phyloP scores from a whole-genome alignment of 2,797 vertebrate species.

The Phrynocephalus guinanensis region DNA sequence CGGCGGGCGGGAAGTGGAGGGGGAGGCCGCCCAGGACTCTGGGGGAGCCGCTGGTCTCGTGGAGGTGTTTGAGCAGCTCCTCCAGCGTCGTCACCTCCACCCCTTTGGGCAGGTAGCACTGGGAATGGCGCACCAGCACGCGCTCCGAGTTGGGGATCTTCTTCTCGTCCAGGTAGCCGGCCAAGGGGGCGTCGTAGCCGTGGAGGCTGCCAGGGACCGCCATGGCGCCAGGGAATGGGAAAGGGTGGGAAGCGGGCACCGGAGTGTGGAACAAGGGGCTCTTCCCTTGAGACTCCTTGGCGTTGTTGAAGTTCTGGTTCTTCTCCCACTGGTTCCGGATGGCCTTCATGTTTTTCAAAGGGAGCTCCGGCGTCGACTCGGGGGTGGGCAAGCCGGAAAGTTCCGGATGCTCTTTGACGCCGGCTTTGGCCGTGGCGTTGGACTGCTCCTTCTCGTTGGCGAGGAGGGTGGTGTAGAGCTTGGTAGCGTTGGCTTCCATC shows the following conservation, averaged over 20 bases:
- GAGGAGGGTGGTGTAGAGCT: constrained; percentile 87
- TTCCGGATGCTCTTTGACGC: constrained; percentile 79
- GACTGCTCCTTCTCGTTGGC: constrained; percentile 80
- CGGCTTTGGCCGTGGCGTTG: constrained; percentile 57
- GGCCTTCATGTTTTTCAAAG: constrained; percentile 88
- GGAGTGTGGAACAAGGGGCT: constrained; percentile 75
- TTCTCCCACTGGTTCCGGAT: constrained; percentile 91
- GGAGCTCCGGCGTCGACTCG: constrained; percentile 91
- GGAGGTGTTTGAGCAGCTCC: constrained; percentile 90
- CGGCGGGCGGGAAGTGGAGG: constrained; percentile 77
- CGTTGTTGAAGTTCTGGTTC: constrained; percentile 94
- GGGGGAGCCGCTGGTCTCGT: constrained; percentile 76
- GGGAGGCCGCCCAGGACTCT: constrained; percentile 80
- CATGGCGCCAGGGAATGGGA: constrained; percentile 80
- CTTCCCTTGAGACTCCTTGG: constrained; percentile 80
- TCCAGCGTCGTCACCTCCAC: constrained; percentile 90
- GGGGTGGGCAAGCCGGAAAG: constrained; percentile 90
- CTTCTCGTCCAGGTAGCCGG: constrained; percentile 78
- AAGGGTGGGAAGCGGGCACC: constrained; percentile 81
- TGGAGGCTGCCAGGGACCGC: constrained; percentile 63
- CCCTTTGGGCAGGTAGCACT: constrained; percentile 84
- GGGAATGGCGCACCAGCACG: constrained; percentile 78
- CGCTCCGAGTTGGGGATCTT: constrained; percentile 87
- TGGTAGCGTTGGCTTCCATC: constrained; percentile 79
- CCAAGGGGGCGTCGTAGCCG: constrained; percentile 72